Percentiles rank a stretch among this genome's conserved stretches.
Conservation (phyloP, 2,113 vertebrate species). For the Aphelocoma coerulescens region DNA sequence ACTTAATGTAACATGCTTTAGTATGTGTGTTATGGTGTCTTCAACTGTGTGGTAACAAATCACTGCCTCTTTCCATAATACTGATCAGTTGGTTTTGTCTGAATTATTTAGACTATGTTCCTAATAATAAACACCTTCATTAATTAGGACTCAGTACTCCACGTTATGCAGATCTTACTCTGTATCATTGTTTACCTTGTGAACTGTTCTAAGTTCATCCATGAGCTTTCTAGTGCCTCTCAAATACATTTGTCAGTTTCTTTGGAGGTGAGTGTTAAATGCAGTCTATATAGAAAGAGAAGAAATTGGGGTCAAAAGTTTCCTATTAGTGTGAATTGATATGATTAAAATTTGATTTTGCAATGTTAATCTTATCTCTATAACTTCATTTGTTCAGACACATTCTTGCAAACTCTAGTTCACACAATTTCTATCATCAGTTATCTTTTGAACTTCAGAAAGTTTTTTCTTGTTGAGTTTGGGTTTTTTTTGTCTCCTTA, state of each 20-base stretch:
- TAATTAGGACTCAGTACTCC: not conserved
- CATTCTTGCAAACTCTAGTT: not conserved
- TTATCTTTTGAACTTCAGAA: not conserved
- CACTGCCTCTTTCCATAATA: constrained; percentile 1
- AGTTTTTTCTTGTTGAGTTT: not conserved
- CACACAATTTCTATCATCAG: not conserved
- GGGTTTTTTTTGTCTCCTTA: not conserved
- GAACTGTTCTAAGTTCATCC: not conserved
- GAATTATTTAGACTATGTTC: not conserved
- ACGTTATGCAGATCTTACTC: not conserved
- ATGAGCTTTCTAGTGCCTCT: not conserved
- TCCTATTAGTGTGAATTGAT: not conserved
- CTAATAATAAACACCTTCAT: not conserved
- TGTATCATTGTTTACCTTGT: not conserved
- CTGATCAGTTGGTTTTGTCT: not conserved
- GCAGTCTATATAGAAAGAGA: not conserved
- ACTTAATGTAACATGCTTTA: not conserved
- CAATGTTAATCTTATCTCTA: not conserved
- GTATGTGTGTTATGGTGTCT: not conserved
- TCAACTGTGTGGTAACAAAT: not conserved
- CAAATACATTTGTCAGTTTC: not conserved
- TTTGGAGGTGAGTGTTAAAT: not conserved
- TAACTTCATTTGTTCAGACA: not conserved
- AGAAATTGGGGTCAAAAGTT: not conserved
- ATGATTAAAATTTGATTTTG: not conserved